Base-by-base conservation (phyloP, 2,113 vertebrate species). In the Archocentrus centrarchus region DNA sequence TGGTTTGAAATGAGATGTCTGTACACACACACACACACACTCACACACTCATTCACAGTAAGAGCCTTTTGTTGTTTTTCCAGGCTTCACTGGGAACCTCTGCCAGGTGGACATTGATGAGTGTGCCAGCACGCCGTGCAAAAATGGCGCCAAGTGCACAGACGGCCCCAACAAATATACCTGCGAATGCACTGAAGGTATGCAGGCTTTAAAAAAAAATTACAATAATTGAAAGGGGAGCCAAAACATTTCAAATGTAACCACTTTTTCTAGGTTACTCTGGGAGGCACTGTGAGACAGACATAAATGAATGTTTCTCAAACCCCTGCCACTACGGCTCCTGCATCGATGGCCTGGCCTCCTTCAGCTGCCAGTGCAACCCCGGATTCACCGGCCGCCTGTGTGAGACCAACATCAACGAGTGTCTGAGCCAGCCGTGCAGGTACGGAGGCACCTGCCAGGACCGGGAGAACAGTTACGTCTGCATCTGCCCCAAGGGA, bases 111-210 rank as follows among this genome's bases (percentile, higher is more conserved):
- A 99, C 61, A 95, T 97, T 2, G 98, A 99, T 0, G 98, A 99
- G 91, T 99, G 98, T 0, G 97, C 98, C 76, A 99, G 98, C 93
- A 99, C 98, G 0, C 98, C 98, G 3, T 99, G 98, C 93, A 96
- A 96, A 94, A 98, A 99, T 0, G 98, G 97, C 0, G 98, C 97
- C 92, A 98, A 97, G 84, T 99, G 98, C 30, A 92, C 97, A 47
- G 98, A 99, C 0, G 97, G 98, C 5, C 97, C 98, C 82, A 98
- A 98, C 92, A 95, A 96, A 91, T 99, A 99, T 93, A 96, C 93
- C 87, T 99, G 98, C 87, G 96, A 97, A 93, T 99, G 98, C 89
- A 94, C 98, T 0, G 98, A 99, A 96, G 98, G 98, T 99, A 96
- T 7, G 59, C 15, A 37, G 11, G 6, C 7, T 62, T 32, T 15